Base-by-base conservation (phyloP, 2,888 invertebrate species). In the Dryobota labecula region DNA sequence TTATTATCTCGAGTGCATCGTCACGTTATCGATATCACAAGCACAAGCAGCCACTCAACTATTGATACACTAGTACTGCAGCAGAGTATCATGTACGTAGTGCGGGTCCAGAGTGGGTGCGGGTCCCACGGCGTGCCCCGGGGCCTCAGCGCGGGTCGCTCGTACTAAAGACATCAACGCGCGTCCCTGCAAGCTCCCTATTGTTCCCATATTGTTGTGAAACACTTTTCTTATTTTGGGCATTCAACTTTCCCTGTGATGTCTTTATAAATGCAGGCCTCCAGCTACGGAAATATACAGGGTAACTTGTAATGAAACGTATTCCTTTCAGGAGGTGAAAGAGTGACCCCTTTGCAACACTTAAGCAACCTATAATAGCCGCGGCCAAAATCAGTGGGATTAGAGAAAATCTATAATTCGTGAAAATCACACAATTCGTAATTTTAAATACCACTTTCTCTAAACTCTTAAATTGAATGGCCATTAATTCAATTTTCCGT, bases 121-220 rank as follows among this genome's bases (percentile, higher is more conserved):
- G 3, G 27, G 30, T 8, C 20, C 51, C 18, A 0, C 20, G 20
- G 30, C 11, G 36, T 0, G 13, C 18, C 57, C n/a, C 20, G 24
- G 15, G 27, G 5, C 4, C 33, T 3, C 1, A 8, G 33, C 6
- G 18, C 67, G 8, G 24, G 13, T n/a, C 24, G 36, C 38, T 33
- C 65, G 9, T 57, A 62, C 56, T 53, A 73, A 83, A 82, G 82
- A 82, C 82, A 74, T 82, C 73, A 76, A 82, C 82, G 82, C 84
- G 84, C 54, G 20, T 27, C 13, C 4, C 13, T 13, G 15, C 3
- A 1, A 4, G 27, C 9, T 33, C 24, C 56, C 33, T 11, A 5
- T n/a, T 38, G 8, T 53, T 75, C 53, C 75, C 51, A n/a, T n/a
- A n/a, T n/a, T n/a, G n/a, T n/a, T n/a, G n/a, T n/a, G 15, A 63